Conservation (phyloP, 2,888 invertebrate genomes). For the Pherbina coryleti region DNA sequence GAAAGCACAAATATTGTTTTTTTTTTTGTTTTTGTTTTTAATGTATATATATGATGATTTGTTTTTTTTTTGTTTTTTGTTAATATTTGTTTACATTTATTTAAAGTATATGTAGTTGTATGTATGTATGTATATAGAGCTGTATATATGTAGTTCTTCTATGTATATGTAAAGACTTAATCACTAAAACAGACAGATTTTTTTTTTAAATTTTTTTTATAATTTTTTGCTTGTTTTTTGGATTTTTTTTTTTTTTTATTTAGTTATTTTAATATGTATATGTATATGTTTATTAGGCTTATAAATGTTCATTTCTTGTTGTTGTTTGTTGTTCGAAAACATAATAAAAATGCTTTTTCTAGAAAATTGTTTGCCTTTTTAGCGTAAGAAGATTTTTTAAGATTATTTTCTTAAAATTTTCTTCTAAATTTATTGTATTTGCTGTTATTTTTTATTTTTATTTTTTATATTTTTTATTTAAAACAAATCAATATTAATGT, state of each 20-base stretch:
- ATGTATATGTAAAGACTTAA: slow-evolving; percentile 53
- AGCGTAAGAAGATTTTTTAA: slow-evolving; percentile 35
- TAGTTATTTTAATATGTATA: slow-evolving; percentile 44
- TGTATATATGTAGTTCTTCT: slow-evolving; percentile 27
- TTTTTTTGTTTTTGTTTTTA: slow-evolving; percentile 28
- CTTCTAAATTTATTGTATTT: slow-evolving; percentile 38
- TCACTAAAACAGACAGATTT: slow-evolving; percentile 64
- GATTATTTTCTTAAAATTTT: slow-evolving; percentile 18
- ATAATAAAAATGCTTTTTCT: slow-evolving; percentile 56
- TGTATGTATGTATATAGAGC: slow-evolving; percentile 33
- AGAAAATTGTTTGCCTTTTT: slow-evolving; percentile 25
- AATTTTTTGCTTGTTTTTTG: slow-evolving; percentile 43
- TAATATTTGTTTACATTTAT: slow-evolving; percentile 14
- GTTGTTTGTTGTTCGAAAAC: slow-evolving; percentile 46
- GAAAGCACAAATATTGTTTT: slow-evolving; percentile 40
- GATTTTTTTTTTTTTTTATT: slow-evolving; percentile 46
- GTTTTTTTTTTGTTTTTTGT: background rate
- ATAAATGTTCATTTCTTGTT: no score
- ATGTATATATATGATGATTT: slow-evolving; percentile 17
- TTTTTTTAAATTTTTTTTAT: slow-evolving; percentile 45
- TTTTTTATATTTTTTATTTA: slow-evolving; percentile 44
- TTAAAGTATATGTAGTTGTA: slow-evolving; percentile 5
- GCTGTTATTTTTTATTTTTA: slow-evolving; percentile 44
- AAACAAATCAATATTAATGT: slow-evolving; percentile 37
- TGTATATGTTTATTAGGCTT: slow-evolving; percentile 16